Evolutionary conservation across 2,888 invertebrate genomes (phyloP).

Genomic region (Ctenicera cuprea): DNA sequence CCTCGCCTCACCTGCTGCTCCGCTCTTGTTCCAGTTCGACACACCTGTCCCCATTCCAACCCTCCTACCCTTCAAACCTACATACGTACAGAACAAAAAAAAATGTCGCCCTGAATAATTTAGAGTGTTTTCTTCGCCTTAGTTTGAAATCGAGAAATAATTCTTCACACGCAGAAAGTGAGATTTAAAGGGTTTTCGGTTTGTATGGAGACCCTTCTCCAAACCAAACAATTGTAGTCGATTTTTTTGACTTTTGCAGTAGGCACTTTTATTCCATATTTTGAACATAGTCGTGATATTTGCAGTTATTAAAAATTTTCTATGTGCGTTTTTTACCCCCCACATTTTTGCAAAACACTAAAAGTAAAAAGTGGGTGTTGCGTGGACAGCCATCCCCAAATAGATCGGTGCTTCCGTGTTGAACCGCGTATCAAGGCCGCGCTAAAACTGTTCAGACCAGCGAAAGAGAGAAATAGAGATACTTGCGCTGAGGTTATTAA

Average conservation of each 20-base stretch:
- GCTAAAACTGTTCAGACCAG: conserved; percentile 28
- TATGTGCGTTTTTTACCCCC: no score
- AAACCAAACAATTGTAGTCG: no score
- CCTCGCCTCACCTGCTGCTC: conserved; percentile 54
- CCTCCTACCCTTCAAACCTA: conserved; percentile 28
- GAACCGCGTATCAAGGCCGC: conserved; percentile 32
- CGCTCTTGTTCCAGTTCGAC: conserved; percentile 37
- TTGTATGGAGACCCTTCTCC: no score
- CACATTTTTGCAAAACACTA: background rate
- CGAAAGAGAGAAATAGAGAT: conserved; percentile 17
- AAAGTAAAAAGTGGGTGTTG: no score
- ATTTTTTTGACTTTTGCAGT: no score
- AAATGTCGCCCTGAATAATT: conserved; percentile 14
- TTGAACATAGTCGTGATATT: no score
- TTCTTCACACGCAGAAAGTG: no score
- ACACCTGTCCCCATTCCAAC: conserved; percentile 47
- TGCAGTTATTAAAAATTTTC: no score
- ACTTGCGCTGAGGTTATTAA: conserved; percentile 46
- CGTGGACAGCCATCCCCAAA: background rate
- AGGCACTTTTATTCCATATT: no score
- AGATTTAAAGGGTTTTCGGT: no score
- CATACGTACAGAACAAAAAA: conserved; percentile 20
- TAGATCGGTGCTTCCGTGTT: conserved; percentile 24
- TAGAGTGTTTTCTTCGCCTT: conserved; percentile 7
- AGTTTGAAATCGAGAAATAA: background rate